Base-by-base conservation (phyloP, 2,797 vertebrate species). In the Tapera naevia region DNA sequence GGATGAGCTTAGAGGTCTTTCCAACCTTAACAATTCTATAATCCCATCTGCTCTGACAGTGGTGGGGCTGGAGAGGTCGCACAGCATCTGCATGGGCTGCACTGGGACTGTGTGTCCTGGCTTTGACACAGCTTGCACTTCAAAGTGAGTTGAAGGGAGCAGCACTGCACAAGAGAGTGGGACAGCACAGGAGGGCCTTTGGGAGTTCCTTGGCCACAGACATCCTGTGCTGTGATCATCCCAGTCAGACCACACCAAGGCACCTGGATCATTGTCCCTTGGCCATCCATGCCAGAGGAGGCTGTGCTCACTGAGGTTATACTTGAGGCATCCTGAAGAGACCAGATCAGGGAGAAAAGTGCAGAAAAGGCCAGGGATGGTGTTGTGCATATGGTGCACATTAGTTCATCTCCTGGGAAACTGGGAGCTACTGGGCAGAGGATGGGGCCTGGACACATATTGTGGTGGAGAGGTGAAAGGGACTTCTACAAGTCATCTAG, bases 341-440 rank as follows among this genome's bases (percentile, higher is more conserved):
- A 27, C 30, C 22, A 5, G n/a, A 11, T 16, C 2, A 13, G 33
- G 9, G 14, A 37, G 6, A 45, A 37, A 13, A 19, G 62, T 7
- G 14, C 4, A 22, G 22, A 45, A 35, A 6, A 8, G 21, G 56
- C 16, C 18, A 41, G 25, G 30, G 11, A 11, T 13, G 22, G 43
- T 4, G 3, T 19, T 9, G 5, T 4, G 14, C 5, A 4, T 1
- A 0, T 5, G 5, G 11, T 37, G 51, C 23, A 8, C 17, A 1
- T 54, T 7, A 21, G 46, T 27, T 65, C 27, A 13, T 18, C 12
- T 51, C 22, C 4, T 14, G 16, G 48, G 24, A 33, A 71, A 2
- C 9, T 5, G 19, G 23, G 16, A 48, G 48, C 61, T 32, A 0
- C 33, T 17, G 25, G 16, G 43, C 56, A 35, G 54, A 43, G 17